Evolutionary conservation across 2,888 invertebrate species (phyloP), one percentile per base, ranked within the genome.

Genomic region (Mechanitis mazaeus): DNA sequence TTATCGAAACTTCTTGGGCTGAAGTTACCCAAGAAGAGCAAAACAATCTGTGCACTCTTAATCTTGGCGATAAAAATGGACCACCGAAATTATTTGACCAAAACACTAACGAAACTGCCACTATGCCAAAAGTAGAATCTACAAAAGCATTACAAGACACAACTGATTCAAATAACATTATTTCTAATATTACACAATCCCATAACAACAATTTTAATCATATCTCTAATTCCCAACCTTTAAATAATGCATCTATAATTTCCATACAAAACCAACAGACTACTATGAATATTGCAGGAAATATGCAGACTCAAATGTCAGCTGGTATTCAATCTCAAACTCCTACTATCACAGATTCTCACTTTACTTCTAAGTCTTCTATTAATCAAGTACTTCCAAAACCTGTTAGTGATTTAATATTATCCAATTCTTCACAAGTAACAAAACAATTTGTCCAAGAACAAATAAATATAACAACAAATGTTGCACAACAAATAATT

Each of bases 1-100:
- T 80, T 65, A 77, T 80, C 12, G 85, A 80, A 76, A 75, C 87
- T 47, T 88, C 90, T 1, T 91, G 91, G 91, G 91, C 91, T 45
- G 91, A 91, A 65, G 82, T 78, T 33, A 71, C 87, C 45, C 88
- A 85, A 70, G 91, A 91, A 57, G 89, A 89, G 60, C 70, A 79
- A 61, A 73, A 60, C 59, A 76, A 68, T 61, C 73, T 71, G 45
- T 70, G 63, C 56, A 65, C 71, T 64, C 65, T 72, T 1, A 82
- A 82, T 67, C 55, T 76, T 46, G 33, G 67, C 58, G 85, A 87
- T 64, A 83, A 80, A 72, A 66, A 72, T 55, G 50, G 67, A 42
- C 50, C 72, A 53, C 61, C 72, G 12, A 83, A 80, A 74, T 82
- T 78, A 45, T 73, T 53, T 64, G 81, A 82, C 47, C 67, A 67